Evolutionary conservation across 2,797 vertebrate species (phyloP).

Genomic region (Muraenolepis orangiensis): DNA sequence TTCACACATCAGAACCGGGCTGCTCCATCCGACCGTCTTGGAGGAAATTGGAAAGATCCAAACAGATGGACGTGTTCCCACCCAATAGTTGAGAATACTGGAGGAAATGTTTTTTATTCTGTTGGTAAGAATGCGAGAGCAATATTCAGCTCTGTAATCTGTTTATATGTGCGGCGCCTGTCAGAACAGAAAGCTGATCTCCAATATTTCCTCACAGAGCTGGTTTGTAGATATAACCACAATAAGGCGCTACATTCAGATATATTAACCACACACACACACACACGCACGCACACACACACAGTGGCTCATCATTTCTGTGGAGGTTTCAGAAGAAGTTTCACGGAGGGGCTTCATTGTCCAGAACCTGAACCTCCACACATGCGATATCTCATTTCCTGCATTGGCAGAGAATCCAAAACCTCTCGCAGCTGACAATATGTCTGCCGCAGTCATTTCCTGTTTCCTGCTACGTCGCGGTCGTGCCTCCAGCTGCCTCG

Average conservation of each 20-base stretch:
- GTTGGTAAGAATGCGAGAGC: background rate
- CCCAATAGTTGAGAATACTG: background rate
- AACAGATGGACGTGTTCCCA: background rate
- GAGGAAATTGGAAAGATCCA: background rate
- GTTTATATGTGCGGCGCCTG: constrained; percentile 4
- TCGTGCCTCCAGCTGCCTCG: constrained; percentile 12
- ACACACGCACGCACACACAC: background rate
- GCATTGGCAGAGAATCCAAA: constrained; percentile 11
- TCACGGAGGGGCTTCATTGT: background rate
- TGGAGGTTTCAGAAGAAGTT: background rate
- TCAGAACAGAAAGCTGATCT: constrained; percentile 3
- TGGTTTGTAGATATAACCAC: background rate
- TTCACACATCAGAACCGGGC: background rate
- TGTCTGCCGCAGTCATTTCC: constrained; percentile 4
- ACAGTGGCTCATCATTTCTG: background rate
- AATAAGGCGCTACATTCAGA: background rate
- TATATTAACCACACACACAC: background rate
- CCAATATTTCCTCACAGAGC: background rate
- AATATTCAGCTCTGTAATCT: constrained; percentile 13
- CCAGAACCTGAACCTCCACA: background rate
- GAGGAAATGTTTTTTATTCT: background rate
- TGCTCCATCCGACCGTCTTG: background rate
- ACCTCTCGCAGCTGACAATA: constrained; percentile 1
- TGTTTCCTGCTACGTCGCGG: background rate
- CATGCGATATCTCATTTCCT: constrained; percentile 6